phyloP scores from a whole-genome alignment of 2,113 vertebrate species.

The Melanocharis versteri region DNA sequence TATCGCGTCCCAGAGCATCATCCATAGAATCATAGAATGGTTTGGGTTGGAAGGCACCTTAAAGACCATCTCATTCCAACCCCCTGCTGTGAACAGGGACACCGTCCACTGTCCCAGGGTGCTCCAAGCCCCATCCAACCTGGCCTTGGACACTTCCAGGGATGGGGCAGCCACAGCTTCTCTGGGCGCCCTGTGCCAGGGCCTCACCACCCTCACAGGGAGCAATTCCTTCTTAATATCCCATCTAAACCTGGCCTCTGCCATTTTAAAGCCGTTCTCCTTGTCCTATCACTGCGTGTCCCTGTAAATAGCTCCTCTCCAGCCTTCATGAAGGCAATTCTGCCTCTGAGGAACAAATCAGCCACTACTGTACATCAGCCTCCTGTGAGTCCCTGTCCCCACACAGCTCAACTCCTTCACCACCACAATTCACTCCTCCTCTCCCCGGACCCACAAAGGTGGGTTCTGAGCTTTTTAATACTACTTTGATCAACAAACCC shows the following conservation, averaged over 20 bases:
- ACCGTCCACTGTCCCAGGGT: fast-evolving
- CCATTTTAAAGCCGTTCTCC: neutral
- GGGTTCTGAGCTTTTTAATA: neutral
- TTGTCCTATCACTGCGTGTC: neutral
- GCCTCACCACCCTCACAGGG: fast-evolving
- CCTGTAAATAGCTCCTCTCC: neutral
- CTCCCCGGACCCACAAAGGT: neutral
- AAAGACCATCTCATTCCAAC: neutral
- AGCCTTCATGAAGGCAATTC: neutral
- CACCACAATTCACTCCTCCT: neutral
- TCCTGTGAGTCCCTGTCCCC: no score
- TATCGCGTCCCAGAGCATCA: neutral
- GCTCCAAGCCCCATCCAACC: fast-evolving
- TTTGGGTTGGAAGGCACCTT: neutral
- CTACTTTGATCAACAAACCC: neutral
- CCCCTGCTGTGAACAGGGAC: neutral
- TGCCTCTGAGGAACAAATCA: neutral
- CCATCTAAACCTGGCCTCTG: neutral
- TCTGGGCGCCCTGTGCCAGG: neutral
- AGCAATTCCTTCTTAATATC: neutral
- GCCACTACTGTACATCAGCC: neutral
- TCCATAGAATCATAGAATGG: neutral
- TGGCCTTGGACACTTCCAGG: neutral
- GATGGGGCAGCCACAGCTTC: neutral
- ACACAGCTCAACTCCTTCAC: neutral